phyloP scores from a whole-genome alignment of 2,888 invertebrate species.

The Halocaridina rubra region DNA sequence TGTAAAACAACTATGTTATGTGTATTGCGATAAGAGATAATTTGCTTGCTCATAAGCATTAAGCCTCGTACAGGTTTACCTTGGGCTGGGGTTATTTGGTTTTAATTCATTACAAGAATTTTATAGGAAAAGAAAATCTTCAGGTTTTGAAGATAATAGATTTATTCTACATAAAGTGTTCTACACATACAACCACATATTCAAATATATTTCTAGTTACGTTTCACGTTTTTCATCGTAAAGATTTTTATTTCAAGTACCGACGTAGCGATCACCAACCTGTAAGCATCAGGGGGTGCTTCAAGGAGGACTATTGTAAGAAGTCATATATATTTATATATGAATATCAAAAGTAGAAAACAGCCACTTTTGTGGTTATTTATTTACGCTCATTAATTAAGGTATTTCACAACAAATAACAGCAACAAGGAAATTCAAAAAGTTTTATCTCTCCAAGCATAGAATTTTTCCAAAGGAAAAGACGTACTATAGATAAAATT shows the following conservation, averaged over 20 bases:
- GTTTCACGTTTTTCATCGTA: slow-evolving; percentile 9
- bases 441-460: no score
- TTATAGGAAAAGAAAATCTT: neutral
- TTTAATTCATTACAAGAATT: no score
- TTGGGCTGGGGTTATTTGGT: no score
- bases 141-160: slow-evolving; percentile 32
- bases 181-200: slow-evolving; percentile 48
- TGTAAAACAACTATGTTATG: no score
- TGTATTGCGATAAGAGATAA: no score
- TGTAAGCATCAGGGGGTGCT: neutral
- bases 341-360: slow-evolving; percentile 51
- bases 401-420: slow-evolving; percentile 44
- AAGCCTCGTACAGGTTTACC: no score
- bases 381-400: slow-evolving; percentile 20
- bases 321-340: no score
- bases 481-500: neutral
- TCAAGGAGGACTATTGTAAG: no score
- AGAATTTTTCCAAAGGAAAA: no score
- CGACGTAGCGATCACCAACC: slow-evolving; percentile 22
- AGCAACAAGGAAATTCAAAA: slow-evolving; percentile 36
- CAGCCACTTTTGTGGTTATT: no score
- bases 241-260: slow-evolving; percentile 26
- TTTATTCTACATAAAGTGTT: slow-evolving; percentile 44
- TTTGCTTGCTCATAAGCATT: no score
- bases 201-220: no score